Base-by-base conservation (phyloP, 2,888 invertebrate species). In the Leptopilina syphax region DNA sequence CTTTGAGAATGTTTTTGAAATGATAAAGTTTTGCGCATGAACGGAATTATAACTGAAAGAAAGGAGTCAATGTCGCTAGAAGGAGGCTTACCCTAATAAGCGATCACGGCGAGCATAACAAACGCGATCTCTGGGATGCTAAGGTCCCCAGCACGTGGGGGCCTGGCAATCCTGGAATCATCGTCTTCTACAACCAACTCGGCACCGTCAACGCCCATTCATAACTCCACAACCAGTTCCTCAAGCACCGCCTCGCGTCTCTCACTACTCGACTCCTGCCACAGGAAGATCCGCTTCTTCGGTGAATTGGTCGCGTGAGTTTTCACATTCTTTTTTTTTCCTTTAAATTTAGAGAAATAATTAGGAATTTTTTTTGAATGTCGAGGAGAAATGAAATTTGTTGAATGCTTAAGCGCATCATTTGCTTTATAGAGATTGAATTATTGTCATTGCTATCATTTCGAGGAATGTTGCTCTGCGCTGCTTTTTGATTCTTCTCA, bases 281-380 rank as follows among this genome's bases (percentile, higher is more conserved):
- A 95, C 92, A 93, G 95, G 91, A 95, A 95, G 93, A 95, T 95
- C 89, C 93, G 95, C 86, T 93, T 95, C 89, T 95, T 95, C 90
- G 95, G 95, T 87, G 95, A 95, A 89, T 93, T 95, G 88, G 95
- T 95, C 91, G 95, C 95, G 95, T 95, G 94, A 95, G 95, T 94
- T 85, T 83, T 77, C 81, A 67, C 44, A 50, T n/a, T 80, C 79
- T 63, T 76, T 66, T 9, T 10, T 50, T 50, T 50, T 50, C 9
- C 9, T 50, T 44, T 4, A 77, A 76, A 34, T 3, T 34, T 76
- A 78, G 79, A 78, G 65, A 79, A 34, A 77, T 50, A 65, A 5
- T 63, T 10, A 34, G 13, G 18, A 54, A 18, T 60, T 34, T 34
- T 68, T 68, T 68, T 18, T 41, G n/a, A 68, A 79, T 70, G 24